Conservation (phyloP, 2,888 invertebrate species). For the Pterobdella sp. region DNA sequence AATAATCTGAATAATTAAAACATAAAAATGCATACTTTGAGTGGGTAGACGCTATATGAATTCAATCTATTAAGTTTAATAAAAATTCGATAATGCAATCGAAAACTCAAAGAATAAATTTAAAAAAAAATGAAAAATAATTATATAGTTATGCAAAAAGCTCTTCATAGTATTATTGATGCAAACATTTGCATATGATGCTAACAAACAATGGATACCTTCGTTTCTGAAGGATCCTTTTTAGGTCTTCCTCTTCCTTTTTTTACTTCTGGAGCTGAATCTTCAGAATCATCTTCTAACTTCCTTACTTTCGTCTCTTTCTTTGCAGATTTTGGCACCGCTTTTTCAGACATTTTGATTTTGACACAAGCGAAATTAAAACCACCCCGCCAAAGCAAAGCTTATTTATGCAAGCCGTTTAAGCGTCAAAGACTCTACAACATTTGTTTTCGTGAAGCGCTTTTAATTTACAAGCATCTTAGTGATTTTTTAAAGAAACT, state of each 20-base stretch:
- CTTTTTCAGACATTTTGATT: constrained; percentile 19
- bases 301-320: constrained; percentile 23
- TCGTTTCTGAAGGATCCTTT: constrained; percentile 22
- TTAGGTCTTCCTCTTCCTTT: constrained; percentile 27
- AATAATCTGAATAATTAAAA: background rate
- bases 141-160: too few species aligned
- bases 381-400: constrained; percentile 8
- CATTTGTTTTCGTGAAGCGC: background rate
- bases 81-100: too few species aligned
- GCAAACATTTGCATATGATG: background rate
- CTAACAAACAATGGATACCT: background rate
- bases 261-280: constrained; percentile 28
- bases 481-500: background rate
- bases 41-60: background rate
- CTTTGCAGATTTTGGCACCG: constrained; percentile 16
- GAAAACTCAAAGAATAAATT: too few species aligned
- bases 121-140: background rate
- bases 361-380: background rate
- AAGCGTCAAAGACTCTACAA: constrained; percentile 10
- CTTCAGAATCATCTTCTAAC: constrained; percentile 24
- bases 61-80: too few species aligned
- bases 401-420: constrained; percentile 14
- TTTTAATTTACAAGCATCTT: background rate
- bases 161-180: too few species aligned
- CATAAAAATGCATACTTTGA: background rate